These are phyloP conservation scores for Semicossyphus pulcher DNA, from an alignment of 2,113 vertebrate species.

Conservation along the genomic window DNA sequence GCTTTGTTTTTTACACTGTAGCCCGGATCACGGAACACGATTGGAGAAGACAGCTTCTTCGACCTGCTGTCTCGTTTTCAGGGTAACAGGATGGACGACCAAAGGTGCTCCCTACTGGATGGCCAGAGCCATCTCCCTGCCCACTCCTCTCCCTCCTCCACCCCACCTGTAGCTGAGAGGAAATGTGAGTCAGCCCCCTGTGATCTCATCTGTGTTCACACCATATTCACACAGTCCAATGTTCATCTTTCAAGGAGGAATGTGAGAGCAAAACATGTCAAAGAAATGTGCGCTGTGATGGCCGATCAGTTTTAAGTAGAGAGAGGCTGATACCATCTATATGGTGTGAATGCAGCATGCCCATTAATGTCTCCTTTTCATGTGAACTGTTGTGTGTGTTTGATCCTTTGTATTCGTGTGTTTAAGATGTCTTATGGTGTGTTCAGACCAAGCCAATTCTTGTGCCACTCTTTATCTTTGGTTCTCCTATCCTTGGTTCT, in stretches of 20 bases:
- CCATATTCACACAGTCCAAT: slow-evolving; percentile 25
- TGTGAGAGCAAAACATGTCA: background rate
- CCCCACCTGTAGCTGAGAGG: slow-evolving; percentile 82
- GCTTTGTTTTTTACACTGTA: slow-evolving; percentile 1
- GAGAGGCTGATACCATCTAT: background rate
- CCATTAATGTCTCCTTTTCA: slow-evolving; percentile 5
- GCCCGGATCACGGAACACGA: slow-evolving; percentile 82
- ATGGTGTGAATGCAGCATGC: slow-evolving; percentile 62
- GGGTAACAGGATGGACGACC: slow-evolving; percentile 96
- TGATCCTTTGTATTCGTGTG: background rate
- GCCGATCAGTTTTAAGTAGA: background rate
- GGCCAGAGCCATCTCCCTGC: slow-evolving; percentile 75
- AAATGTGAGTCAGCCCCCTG: slow-evolving; percentile 85
- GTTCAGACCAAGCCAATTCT: no score
- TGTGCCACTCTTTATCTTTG: background rate
- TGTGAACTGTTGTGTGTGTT: background rate
- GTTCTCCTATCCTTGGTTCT: background rate
- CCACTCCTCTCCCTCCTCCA: slow-evolving; percentile 75
- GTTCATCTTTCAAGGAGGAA: no score
- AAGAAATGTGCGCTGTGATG: no score
- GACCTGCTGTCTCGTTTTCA: slow-evolving; percentile 96
- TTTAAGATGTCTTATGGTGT: background rate
- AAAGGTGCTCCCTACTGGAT: slow-evolving; percentile 89
- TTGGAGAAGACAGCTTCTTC: slow-evolving; percentile 94
- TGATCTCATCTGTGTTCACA: slow-evolving; percentile 49